A percentile compares a stretch with the other conserved stretches of the same genome.
Conservation (phyloP, 92 coral and sea anemone species). For the Metridium senile region DNA sequence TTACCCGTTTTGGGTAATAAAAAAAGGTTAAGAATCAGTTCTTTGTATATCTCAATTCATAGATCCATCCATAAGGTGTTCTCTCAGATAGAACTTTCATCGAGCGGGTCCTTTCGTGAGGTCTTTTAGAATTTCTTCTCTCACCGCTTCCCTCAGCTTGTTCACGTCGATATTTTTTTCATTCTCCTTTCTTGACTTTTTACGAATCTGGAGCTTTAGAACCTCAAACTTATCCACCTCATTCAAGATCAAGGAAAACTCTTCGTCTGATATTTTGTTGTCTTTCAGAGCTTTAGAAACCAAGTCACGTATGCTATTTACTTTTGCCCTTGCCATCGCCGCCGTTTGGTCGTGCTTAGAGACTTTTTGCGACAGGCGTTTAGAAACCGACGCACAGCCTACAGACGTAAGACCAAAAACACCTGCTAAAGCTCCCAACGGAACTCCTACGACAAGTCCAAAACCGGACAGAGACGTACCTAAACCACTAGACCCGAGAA, state of each 20-base stretch:
- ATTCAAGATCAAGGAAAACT: constrained; percentile 37
- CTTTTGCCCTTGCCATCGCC: constrained; percentile 45
- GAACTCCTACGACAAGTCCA: constrained; percentile 46
- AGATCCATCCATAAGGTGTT: constrained; percentile 3
- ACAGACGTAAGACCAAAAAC: constrained; percentile 45
- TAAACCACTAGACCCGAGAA: constrained; percentile 44
- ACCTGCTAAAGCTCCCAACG: constrained; percentile 49
- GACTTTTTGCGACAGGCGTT: constrained; percentile 46
- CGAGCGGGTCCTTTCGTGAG: constrained; percentile 6
- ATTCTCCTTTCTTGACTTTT: constrained; percentile 31
- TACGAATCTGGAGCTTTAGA: constrained; percentile 28
- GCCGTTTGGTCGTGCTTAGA: constrained; percentile 53
- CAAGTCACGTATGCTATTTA: constrained; percentile 40
- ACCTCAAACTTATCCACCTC: constrained; percentile 34
- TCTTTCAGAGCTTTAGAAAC: constrained; percentile 47
- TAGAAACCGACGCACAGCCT: constrained; percentile 42
- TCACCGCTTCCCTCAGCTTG: constrained; percentile 20
- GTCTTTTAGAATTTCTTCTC: constrained; percentile 21
- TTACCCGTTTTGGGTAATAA: too few relatives aligned
- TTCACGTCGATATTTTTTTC: constrained; percentile 19
- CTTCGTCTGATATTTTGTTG: constrained; percentile 40
- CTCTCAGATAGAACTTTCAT: neutral
- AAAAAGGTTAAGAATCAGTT: too few relatives aligned
- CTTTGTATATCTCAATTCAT: too few relatives aligned
- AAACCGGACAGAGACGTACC: constrained; percentile 58